A percentile compares a stretch with the other conserved stretches of the same genome.
Conservation (phyloP, 2,797 vertebrate species). For the Ctenopoma multispine region DNA sequence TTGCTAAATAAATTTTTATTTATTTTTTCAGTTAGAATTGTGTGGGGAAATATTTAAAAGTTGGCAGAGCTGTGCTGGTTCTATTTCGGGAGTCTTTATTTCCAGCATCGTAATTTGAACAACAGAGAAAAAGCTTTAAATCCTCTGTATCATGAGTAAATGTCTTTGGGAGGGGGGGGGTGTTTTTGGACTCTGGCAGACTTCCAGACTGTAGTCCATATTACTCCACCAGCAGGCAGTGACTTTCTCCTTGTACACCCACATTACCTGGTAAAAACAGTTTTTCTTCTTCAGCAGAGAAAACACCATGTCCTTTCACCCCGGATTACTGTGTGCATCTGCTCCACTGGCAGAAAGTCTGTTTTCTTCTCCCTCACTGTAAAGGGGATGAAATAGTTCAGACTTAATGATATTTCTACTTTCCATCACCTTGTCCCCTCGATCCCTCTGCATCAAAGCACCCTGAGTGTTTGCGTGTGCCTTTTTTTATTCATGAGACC, state of each 20-base stretch:
- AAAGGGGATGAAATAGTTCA: conserved; percentile 70
- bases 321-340: conserved; percentile 74
- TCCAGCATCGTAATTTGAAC: conserved; percentile 73
- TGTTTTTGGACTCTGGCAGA: conserved; percentile 65
- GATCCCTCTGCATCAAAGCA: conserved; percentile 62
- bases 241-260: conserved; percentile 76
- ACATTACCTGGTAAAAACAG: conserved; percentile 79
- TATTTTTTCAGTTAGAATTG: conserved; percentile 22
- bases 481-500: conserved; percentile 64
- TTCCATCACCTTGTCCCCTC: conserved; percentile 66
- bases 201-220: conserved; percentile 67
- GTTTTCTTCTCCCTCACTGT: conserved; percentile 56
- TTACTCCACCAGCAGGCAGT: conserved; percentile 65
- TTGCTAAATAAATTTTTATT: conserved; percentile 43
- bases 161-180: conserved; percentile 48
- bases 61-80: conserved; percentile 52
- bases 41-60: conserved; percentile 56
- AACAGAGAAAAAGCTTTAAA: conserved; percentile 61
- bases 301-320: conserved; percentile 78
- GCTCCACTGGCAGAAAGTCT: conserved; percentile 69
- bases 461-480: conserved; percentile 24
- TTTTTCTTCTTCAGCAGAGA: conserved; percentile 72
- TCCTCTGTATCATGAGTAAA: conserved; percentile 74
- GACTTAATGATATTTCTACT: conserved; percentile 73
- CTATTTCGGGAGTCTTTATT: conserved; percentile 70